Base-by-base conservation (phyloP, 2,888 invertebrate genomes). In the Andrena dorsata region DNA sequence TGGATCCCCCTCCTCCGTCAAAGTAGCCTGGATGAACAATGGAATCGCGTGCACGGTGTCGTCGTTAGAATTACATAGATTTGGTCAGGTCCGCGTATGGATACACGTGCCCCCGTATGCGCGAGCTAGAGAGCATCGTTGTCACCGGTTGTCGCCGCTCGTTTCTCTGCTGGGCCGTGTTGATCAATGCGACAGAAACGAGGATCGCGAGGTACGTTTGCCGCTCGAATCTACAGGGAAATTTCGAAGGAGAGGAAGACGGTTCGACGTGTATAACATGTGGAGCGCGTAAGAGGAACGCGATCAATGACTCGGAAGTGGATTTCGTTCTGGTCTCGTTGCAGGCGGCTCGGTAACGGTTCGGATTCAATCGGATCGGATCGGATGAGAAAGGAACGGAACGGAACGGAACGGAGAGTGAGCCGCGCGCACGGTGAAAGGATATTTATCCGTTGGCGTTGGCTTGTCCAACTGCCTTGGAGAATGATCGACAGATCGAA, bases 351-450 rank as follows among this genome's bases (percentile, higher is more conserved):
- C 23, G 23, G 10, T 8, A 61, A 58, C 58, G 72, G 60, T 20
- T 56, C 20, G 47, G 69, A 32, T 41, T 74, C n/a, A 32, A 20
- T 20, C 20, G 20, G 20, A 8, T 7, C 5, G 20, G 51, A 20
- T 8, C n/a, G 20, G 53, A 53, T 10, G 20, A 20, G 20, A 53
- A 23, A 20, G 8, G 56, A 61, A 58, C 56, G 72, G 56, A 35
- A 58, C 56, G 72, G 56, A 35, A 58, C 56, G 72, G 64, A 20
- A 56, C 23, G 41, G 60, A 28, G 47, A 74, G 32, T 32, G 16
- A 23, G n/a, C 8, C 41, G 32, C 6, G 47, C 26, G n/a, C 28
- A 8, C 68, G 88, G 89, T 88, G 88, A 89, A 89, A 89, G 89
- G 89, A 87, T 85, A 76, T 84, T 76, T 68, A 23, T 35, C 41